Conservation (phyloP, 2,888 invertebrate species). For the Steinernema scapterisci region DNA sequence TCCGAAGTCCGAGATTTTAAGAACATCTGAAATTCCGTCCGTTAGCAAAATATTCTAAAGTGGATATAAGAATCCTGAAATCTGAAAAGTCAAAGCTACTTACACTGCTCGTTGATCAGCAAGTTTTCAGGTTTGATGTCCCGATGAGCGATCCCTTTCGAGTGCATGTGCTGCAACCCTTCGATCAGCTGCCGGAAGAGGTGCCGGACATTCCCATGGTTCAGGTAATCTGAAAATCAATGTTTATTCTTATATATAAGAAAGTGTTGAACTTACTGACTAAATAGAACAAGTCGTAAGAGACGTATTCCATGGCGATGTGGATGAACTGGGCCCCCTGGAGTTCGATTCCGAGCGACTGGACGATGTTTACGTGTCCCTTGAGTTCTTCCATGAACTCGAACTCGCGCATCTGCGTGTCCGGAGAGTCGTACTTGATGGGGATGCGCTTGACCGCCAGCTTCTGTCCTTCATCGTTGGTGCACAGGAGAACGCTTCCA, state of each 20-base stretch:
- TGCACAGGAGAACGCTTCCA: conserved; percentile 21
- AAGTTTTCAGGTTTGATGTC: conserved; percentile 21
- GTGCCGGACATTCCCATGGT: not conserved
- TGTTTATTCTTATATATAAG: not conserved
- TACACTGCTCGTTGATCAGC: conserved; percentile 15
- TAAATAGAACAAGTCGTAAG: not conserved
- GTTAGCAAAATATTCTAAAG: no score
- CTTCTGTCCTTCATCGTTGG: conserved; percentile 20
- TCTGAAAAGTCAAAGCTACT: not conserved
- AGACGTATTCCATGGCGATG: conserved; percentile 25
- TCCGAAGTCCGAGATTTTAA: conserved; percentile 19
- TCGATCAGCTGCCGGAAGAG: conserved; percentile 20
- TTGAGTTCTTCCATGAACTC: conserved; percentile 22
- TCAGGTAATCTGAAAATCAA: conserved; percentile 4
- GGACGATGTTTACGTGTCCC: conserved; percentile 9
- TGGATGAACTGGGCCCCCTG: not conserved
- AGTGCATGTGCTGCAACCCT: conserved; percentile 7
- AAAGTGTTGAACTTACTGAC: not conserved
- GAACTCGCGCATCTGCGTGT: not conserved
- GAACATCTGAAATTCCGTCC: not conserved
- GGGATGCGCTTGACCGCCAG: not conserved
- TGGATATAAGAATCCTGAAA: no score
- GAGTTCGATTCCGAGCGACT: conserved; percentile 2
- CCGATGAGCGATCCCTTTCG: conserved; percentile 17
- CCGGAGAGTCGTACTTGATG: not conserved